Percentiles rank a stretch among this genome's conserved stretches.
These are phyloP conservation scores for Arrhopalites spinosus DNA, from an alignment of 2,888 invertebrate genomes.

Conservation along the genomic window DNA sequence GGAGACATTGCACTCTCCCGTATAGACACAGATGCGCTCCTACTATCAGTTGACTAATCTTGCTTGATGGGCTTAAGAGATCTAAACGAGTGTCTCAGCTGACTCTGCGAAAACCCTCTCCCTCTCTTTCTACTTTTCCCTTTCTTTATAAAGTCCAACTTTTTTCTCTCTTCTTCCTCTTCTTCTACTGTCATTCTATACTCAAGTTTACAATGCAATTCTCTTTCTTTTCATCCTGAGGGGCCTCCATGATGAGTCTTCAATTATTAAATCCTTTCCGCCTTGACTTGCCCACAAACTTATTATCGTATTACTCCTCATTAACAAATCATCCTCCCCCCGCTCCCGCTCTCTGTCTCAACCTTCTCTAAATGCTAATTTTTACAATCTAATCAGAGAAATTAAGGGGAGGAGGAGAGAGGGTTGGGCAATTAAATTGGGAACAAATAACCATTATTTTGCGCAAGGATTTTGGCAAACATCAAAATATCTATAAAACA, in stretches of 20 bases:
- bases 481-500: too few relatives aligned
- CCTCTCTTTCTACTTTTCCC: not conserved
- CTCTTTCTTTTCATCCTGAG: too few relatives aligned
- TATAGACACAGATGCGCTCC: conserved; percentile 29
- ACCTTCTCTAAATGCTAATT: not conserved
- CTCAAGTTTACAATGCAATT: not conserved
- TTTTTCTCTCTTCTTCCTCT: not conserved
- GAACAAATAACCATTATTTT: too few relatives aligned
- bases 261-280: conserved; percentile 3
- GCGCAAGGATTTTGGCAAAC: too few relatives aligned
- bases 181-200: not conserved
- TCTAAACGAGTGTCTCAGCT: conserved; percentile 36
- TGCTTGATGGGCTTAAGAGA: conserved; percentile 42
- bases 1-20: not conserved
- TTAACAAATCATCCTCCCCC: too few relatives aligned
- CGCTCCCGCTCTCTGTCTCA: not conserved
- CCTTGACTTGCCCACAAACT: not conserved
- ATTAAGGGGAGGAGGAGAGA: not conserved
- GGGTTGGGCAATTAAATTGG: too few relatives aligned
- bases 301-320: too few relatives aligned
- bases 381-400: not conserved
- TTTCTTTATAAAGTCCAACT: not conserved
- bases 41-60: conserved; percentile 42
- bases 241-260: conserved; percentile 5
- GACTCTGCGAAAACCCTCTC: conserved; percentile 32